A percentile compares a stretch with the other conserved stretches of the same genome.
Conservation (phyloP, 2,797 vertebrate species). For the Poeciliopsis paucimaculata region DNA sequence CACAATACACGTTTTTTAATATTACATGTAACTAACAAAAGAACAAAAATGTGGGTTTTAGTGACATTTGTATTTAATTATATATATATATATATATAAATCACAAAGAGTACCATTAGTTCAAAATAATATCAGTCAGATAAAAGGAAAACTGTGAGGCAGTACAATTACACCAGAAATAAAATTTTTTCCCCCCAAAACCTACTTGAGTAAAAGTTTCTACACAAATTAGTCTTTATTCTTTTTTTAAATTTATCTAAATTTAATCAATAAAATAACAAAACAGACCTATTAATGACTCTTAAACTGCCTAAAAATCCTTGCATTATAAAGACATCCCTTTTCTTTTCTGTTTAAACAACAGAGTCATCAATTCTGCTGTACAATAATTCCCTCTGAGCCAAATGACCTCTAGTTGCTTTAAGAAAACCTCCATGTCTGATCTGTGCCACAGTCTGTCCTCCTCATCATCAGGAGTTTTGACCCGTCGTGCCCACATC, state of each 20-base stretch:
- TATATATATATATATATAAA: no score
- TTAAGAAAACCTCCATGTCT: conserved; percentile 25
- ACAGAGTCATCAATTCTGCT: background rate
- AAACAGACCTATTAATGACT: background rate
- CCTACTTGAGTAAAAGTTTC: background rate
- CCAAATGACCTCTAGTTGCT: conserved; percentile 19
- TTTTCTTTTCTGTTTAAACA: no score
- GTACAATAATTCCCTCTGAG: background rate
- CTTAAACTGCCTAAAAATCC: background rate
- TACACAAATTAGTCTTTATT: background rate
- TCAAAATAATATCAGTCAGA: background rate
- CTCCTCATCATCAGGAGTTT: conserved; percentile 36
- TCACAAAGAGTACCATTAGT: background rate
- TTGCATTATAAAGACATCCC: background rate
- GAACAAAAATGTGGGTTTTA: no score
- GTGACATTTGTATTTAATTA: no score
- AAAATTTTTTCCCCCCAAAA: background rate
- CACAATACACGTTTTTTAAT: background rate
- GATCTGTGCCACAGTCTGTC: conserved; percentile 35
- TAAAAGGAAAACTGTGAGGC: background rate
- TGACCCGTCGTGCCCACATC: conserved; percentile 35
- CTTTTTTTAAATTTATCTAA: background rate
- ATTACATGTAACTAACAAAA: no score
- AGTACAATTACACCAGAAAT: background rate
- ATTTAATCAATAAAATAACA: background rate